Conservation (phyloP, 2,113 vertebrate species). For the Numida meleagris region DNA sequence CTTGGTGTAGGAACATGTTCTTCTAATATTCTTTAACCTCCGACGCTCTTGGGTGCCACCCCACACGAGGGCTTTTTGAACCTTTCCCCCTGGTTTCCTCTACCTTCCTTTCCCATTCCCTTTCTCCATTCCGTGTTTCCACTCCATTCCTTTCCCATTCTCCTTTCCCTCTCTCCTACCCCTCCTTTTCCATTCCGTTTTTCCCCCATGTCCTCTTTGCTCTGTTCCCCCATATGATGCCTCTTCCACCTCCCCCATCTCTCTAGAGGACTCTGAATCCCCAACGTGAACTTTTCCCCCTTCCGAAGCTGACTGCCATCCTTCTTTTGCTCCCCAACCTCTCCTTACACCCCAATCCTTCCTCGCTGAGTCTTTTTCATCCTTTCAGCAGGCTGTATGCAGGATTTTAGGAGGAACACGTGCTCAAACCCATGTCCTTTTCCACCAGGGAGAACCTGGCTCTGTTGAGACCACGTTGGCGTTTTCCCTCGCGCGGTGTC, state of each 20-base stretch:
- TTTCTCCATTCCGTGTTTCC: not conserved
- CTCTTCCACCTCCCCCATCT: not conserved
- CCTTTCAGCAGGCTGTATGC: rapidly evolving
- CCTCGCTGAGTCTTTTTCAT: not conserved
- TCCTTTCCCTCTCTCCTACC: not conserved
- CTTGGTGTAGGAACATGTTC: slow-evolving; percentile 60
- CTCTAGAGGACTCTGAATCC: not conserved
- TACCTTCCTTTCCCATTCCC: not conserved
- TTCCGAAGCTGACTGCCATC: not conserved
- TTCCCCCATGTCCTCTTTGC: not conserved
- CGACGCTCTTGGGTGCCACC: not conserved
- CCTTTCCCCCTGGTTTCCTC: not conserved
- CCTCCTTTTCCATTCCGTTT: not conserved
- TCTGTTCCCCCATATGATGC: not conserved
- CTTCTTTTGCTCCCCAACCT: not conserved
- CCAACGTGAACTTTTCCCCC: not conserved
- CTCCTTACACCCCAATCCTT: not conserved
- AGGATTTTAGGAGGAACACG: not conserved
- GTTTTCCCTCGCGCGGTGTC: not conserved
- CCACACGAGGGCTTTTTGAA: not conserved
- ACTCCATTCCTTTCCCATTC: not conserved
- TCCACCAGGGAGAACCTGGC: not conserved
- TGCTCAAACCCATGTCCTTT: slow-evolving; percentile 56
- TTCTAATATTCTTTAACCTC: slow-evolving; percentile 21
- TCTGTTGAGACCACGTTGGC: not conserved